phyloP scores from a whole-genome alignment of 2,113 vertebrate genomes.

The Thryonomys swinderianus region DNA sequence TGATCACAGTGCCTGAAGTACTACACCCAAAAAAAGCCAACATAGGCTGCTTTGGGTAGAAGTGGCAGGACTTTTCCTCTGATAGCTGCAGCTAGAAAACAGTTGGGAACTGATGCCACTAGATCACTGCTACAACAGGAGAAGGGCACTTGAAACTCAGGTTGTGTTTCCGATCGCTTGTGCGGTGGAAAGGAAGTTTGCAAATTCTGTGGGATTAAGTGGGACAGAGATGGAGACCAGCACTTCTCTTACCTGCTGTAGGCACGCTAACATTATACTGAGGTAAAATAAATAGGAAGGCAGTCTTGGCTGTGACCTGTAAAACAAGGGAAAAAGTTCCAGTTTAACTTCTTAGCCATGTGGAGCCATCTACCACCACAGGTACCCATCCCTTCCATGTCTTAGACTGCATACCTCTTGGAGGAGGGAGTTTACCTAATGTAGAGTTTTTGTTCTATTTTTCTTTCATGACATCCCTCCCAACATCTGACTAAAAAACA shows the following conservation, averaged over 20 bases:
- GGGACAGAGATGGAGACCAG: not conserved
- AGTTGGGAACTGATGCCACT: not conserved
- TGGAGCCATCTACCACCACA: not conserved
- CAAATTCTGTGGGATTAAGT: not conserved
- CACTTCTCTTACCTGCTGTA: conserved; percentile 90
- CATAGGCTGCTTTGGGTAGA: not conserved
- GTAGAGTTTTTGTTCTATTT: not conserved
- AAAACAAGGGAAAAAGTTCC: conserved; percentile 75
- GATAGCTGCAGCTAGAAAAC: not conserved
- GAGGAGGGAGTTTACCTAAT: not conserved
- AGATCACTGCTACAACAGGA: not conserved
- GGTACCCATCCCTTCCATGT: not conserved
- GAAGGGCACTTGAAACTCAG: not conserved
- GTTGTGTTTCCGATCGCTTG: not conserved
- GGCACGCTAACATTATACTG: conserved; percentile 95
- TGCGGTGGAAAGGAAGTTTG: not conserved
- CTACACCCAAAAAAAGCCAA: not conserved
- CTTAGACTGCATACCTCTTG: not conserved
- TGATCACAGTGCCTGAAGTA: not conserved
- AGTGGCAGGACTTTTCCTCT: not conserved
- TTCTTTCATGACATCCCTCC: not conserved
- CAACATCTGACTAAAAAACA: not conserved
- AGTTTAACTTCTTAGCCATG: conserved; percentile 50
- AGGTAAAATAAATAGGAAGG: conserved; percentile 98
- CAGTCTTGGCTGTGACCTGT: conserved; percentile 97